Evolutionary conservation across 2,797 vertebrate species (phyloP).

Genomic region (Cynodonichthys magdalenae): DNA sequence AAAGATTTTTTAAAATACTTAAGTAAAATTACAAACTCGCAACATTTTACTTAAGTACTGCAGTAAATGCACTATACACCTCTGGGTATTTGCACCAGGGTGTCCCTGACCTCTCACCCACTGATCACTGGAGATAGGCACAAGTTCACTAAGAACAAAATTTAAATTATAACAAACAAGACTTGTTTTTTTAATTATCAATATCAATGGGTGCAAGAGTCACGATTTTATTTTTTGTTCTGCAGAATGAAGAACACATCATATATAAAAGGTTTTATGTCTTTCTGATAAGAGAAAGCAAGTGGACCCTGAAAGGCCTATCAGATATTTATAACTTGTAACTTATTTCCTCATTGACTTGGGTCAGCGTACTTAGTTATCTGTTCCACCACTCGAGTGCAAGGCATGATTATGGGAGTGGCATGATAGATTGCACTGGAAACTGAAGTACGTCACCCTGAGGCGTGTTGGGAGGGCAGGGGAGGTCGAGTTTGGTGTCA

Average conservation of each 20-base stretch:
- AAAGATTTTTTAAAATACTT: too few relatives aligned
- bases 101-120: too few relatives aligned
- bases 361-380: neutral
- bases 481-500: neutral
- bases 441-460: slow-evolving; percentile 31
- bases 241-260: neutral
- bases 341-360: neutral
- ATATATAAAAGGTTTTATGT: neutral
- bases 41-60: too few relatives aligned
- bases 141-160: too few relatives aligned
- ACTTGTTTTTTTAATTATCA: too few relatives aligned
- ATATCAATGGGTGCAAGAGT: too few relatives aligned
- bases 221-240: too few relatives aligned
- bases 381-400: slow-evolving; percentile 2
- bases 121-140: too few relatives aligned
- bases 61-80: too few relatives aligned
- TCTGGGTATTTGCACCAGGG: too few relatives aligned
- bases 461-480: slow-evolving; percentile 21
- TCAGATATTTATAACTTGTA: neutral
- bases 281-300: neutral
- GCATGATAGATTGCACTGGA: slow-evolving; percentile 42
- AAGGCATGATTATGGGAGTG: slow-evolving; percentile 16
- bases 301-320: neutral
- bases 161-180: too few relatives aligned
- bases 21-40: too few relatives aligned